Base-by-base conservation (phyloP, 2,797 vertebrate species). In the Rhinella marina region DNA sequence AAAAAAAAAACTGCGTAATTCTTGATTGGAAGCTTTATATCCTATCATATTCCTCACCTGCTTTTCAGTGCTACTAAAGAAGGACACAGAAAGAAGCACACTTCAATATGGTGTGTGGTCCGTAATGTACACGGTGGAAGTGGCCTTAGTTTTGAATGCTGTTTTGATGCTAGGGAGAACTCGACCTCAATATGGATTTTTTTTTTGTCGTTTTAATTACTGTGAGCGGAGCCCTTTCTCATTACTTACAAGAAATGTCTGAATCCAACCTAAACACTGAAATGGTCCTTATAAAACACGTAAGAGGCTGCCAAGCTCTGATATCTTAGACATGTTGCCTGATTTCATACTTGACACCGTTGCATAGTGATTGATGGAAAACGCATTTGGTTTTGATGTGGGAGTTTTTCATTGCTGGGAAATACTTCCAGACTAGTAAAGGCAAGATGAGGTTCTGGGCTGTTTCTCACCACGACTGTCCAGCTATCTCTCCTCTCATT, bases 341-440 rank as follows among this genome's bases (percentile, higher is more conserved):
- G 82, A 79, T 84, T 83, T 88, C 56, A 80, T 79, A 80, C 64
- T 80, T 84, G 87, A 84, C 75, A 79, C 25, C 7, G 32, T 57
- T 41, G 29, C 76, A 50, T 56, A 50, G n/a, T 88, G 76, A 84
- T 88, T 59, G 76, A 88, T 88, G 76, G 82, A 56, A 70, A 73
- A 72, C n/a, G 16, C 64, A 59, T 84, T 84, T 80, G 64, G 23
- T 72, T 84, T 80, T 79, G 64, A 84, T 56, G 17, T 86, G 64
- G 76, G 61, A 61, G 66, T 84, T 88, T 83, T 84, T 79, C 81
- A 9, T 54, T 50, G 50, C 76, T 79, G 25, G 75, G 62, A 88
- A 88, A 82, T 41, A 21, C 57, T 84, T 83, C 76, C 52, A 84
- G 72, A 61, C 27, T 62, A 61, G 23, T 88, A 73, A 84, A 78